phyloP scores from a whole-genome alignment of 2,797 vertebrate species.

The Mallotus villosus region DNA sequence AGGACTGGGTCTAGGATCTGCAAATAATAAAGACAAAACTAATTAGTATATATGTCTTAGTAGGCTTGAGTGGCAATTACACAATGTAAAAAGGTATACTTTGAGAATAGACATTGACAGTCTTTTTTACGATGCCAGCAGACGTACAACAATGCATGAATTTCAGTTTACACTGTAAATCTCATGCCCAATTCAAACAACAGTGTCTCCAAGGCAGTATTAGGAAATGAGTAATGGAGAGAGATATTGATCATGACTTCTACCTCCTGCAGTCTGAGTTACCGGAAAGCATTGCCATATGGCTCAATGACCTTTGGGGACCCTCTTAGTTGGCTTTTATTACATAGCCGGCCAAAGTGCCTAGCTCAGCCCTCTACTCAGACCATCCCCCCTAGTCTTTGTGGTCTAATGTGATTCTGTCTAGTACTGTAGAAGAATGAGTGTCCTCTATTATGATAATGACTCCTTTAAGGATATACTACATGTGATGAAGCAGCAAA shows the following conservation, averaged over 20 bases:
- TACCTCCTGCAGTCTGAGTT: constrained; percentile 55
- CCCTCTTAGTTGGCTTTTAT: constrained; percentile 52
- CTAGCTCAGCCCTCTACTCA: constrained; percentile 41
- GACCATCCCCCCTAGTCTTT: constrained; percentile 18
- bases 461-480: neutral
- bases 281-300: constrained; percentile 68
- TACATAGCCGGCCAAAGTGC: constrained; percentile 52
- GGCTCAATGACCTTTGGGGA: constrained; percentile 66
- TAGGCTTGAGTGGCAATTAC: neutral
- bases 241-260: constrained; percentile 72
- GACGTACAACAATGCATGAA: neutral
- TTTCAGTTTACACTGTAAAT: neutral
- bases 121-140: neutral
- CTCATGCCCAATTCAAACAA: constrained; percentile 22
- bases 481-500: neutral
- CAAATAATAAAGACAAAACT: constrained; percentile 47
- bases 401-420: constrained; percentile 32
- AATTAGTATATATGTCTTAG: constrained; percentile 45
- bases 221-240: constrained; percentile 69
- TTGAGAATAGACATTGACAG: neutral
- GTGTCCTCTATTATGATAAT: constrained; percentile 14
- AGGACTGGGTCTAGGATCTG: constrained; percentile 63
- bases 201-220: constrained; percentile 39
- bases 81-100: neutral
- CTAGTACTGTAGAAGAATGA: constrained; percentile 10